These are phyloP conservation scores for Vidua macroura DNA, from an alignment of 2,113 vertebrate genomes.

Conservation along the genomic window DNA sequence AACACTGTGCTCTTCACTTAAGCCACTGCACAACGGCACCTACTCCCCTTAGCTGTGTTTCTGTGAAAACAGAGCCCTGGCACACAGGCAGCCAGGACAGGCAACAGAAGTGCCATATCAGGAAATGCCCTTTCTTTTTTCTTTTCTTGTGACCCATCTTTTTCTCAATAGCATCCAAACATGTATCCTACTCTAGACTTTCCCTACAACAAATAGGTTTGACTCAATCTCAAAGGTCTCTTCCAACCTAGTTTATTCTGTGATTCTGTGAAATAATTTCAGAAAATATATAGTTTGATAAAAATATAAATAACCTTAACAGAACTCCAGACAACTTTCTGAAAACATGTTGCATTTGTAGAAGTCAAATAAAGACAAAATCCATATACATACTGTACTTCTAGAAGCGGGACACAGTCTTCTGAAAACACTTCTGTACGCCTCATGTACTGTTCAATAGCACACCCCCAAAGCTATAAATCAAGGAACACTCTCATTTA, in stretches of 20 bases:
- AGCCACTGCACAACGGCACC: neutral
- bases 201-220: neutral
- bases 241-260: neutral
- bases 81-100: neutral
- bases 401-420: neutral
- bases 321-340: neutral
- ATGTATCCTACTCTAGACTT: neutral
- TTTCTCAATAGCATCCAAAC: neutral
- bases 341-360: neutral
- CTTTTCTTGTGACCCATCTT: neutral
- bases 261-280: neutral
- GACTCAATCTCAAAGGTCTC: neutral
- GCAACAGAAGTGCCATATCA: neutral
- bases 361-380: neutral
- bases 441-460: neutral
- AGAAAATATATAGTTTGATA: neutral
- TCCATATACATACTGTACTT: neutral
- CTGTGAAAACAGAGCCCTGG: conserved; percentile 8
- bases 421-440: neutral
- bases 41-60: neutral
- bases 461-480: neutral
- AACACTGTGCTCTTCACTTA: neutral
- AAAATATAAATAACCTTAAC: neutral
- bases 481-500: neutral
- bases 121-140: neutral